Evolutionary conservation across 2,888 invertebrate species (phyloP), one percentile per base, ranked within the genome.

Genomic region (Caenorhabditis drosophilae): DNA sequence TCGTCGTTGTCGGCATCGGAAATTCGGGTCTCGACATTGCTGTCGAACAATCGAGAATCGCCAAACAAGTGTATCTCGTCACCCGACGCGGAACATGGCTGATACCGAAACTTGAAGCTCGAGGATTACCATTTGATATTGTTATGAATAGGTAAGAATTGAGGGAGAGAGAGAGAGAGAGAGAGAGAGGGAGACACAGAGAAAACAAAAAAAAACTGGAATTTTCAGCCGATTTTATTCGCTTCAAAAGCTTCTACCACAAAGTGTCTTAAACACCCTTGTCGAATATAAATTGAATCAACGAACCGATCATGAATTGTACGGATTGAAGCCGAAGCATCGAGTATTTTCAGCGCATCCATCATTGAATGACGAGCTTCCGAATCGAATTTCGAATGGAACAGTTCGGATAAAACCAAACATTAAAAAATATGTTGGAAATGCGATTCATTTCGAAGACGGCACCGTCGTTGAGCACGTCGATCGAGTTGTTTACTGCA

Each of bases 61-160:
- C 85, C 0, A 75, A 79, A 40, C 79, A 85, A 76, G 85, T 86
- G 1, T 86, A 84, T 61, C 61, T 86, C 36, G 84, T 85, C 22
- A 85, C 86, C 0, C 79, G 86, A 0, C 74, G 85, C 16, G 87
- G 87, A 9, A 84, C 86, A 2, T 87, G 87, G 87, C 79, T 87
- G 12, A 81, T 86, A 25, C 84, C 84, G 52, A 80, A 86, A 18
- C 82, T 85, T 40, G 84, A 84, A n/a, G 82, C 84, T 11, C 55
- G 73, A 46, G 78, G 79, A 55, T 20, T 64, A 27, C 79, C 79
- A 7, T 58, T 69, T 20, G 75, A 78, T 46, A 40, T 61, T n/a
- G 61, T 61, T 20, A 60, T 77, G 50, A 73, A 70, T 41, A 73
- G 66, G 47, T 59, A 22, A 59, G 58, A 36, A n/a, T n/a, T n/a